These are phyloP conservation scores for Pluvianellus socialis DNA, from an alignment of 2,113 vertebrate genomes.

Conservation along the genomic window DNA sequence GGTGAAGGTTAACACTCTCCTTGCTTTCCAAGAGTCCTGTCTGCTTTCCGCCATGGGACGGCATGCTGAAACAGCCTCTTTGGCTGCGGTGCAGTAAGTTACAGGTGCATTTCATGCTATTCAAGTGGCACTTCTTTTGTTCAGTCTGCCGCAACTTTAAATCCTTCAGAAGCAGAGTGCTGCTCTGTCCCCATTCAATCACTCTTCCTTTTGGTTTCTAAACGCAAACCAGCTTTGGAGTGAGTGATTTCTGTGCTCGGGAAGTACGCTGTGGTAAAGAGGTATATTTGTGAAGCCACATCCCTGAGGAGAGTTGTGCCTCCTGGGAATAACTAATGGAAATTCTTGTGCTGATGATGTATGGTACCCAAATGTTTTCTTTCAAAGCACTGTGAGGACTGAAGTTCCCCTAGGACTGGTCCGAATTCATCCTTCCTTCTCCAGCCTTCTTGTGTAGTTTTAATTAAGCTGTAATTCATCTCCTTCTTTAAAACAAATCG, in stretches of 20 bases:
- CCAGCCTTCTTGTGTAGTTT: neutral
- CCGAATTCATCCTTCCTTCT: neutral
- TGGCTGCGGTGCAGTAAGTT: neutral
- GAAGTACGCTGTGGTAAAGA: neutral
- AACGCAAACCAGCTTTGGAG: neutral
- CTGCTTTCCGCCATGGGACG: neutral
- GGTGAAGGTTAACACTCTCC: neutral
- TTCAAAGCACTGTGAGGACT: neutral
- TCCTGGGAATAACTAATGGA: neutral
- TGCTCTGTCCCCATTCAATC: neutral
- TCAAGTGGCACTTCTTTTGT: neutral
- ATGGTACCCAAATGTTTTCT: accelerated
- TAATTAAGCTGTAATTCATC: neutral
- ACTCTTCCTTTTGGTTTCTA: neutral
- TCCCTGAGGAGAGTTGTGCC: neutral
- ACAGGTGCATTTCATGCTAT: neutral
- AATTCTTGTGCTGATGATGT: neutral
- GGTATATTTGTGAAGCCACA: neutral
- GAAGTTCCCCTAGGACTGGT: neutral
- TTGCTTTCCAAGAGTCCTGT: neutral
- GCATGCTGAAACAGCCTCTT: neutral
- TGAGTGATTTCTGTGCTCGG: neutral
- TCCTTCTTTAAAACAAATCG: neutral
- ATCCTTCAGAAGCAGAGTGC: neutral
- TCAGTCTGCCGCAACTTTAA: neutral